Base-by-base conservation (phyloP, 1,140 invertebrate species). In the Eueides isabella region DNA sequence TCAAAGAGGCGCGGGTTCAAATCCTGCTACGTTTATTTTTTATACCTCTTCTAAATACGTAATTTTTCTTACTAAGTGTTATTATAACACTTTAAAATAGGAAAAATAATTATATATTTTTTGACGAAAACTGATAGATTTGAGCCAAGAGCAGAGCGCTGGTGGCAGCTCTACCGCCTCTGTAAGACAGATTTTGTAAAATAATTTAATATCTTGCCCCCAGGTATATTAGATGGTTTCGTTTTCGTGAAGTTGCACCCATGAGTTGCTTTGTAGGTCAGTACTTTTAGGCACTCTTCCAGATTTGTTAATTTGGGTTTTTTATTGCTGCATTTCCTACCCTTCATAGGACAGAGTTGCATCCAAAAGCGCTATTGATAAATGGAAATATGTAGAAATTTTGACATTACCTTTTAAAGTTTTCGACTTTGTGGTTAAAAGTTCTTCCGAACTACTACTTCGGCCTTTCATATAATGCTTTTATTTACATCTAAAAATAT, bases 151-250 rank as follows among this genome's bases (percentile, higher is more conserved):
- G n/a, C n/a, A n/a, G n/a, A n/a, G n/a, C n/a, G n/a, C n/a, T n/a
- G n/a, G n/a, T n/a, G n/a, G n/a, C n/a, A n/a, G n/a, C n/a, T n/a
- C n/a, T n/a, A n/a, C n/a, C n/a, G n/a, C n/a, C n/a, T n/a, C n/a
- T n/a, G n/a, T 2, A 55, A 55, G 11, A 55, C 7, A 30, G 28
- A 41, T 48, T 72, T 71, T 76, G 76, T 75, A 62, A 76, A 74
- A 66, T 76, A 72, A 75, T 70, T 67, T 82, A 76, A 75, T 74
- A 80, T 90, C 85, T 90, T 78, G 87, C 76, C 88, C 83, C 78
- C 91, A 92, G 90, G 91, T 92, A 84, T 82, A 75, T 87, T 91
- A 91, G 88, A 83, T 81, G 90, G 84, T 91, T 91, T 84, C 88
- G 87, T 91, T 83, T 79, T 80, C 86, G 87, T 91, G 80, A 88